Evolutionary conservation across 2,113 vertebrate genomes (phyloP).

Genomic region (Pedetes capensis): DNA sequence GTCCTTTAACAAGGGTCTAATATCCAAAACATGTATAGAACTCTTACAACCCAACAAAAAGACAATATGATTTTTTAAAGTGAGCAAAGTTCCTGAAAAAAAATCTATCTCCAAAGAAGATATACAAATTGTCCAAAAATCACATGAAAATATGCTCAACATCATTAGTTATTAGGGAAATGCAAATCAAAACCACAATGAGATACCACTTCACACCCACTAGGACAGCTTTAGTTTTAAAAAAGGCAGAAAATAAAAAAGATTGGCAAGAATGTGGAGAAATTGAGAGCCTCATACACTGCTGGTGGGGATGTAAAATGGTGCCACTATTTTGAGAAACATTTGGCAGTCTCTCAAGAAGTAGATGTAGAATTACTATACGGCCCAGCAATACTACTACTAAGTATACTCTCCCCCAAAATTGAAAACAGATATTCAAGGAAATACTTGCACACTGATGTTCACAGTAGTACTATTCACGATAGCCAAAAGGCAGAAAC

Average conservation of each 20-base stretch:
- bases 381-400: background rate
- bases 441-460: background rate
- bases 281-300: background rate
- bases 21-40: background rate
- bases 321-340: background rate
- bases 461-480: background rate
- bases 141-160: slow-evolving; percentile 13
- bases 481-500: background rate
- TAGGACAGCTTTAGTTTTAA: background rate
- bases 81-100: background rate
- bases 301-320: background rate
- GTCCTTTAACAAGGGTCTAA: background rate
- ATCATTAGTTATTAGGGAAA: background rate
- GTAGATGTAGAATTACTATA: background rate
- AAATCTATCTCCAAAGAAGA: slow-evolving; percentile 12
- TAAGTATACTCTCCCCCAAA: background rate
- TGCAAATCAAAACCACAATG: background rate
- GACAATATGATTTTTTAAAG: background rate
- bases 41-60: background rate
- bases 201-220: background rate
- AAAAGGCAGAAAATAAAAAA: background rate
- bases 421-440: background rate
- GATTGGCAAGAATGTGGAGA: background rate
- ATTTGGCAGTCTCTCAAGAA: background rate
- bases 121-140: background rate